These are phyloP conservation scores for Strigamia maritima DNA, from an alignment of 2,888 invertebrate species.

Conservation along the genomic window DNA sequence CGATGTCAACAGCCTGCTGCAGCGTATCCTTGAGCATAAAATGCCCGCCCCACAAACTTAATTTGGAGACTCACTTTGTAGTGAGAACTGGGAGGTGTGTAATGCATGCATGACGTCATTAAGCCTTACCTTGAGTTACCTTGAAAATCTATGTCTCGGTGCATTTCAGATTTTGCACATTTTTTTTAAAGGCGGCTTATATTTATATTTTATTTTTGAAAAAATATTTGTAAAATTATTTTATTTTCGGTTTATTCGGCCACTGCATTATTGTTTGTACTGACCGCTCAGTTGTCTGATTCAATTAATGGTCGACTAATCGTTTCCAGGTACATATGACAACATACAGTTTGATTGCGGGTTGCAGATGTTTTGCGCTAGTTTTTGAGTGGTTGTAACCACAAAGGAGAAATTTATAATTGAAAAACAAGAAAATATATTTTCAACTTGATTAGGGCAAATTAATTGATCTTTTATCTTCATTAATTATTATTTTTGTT, in stretches of 20 bases:
- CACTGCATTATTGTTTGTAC: too few relatives aligned
- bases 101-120: not conserved
- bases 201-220: too few relatives aligned
- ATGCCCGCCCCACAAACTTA: not conserved
- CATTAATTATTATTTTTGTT: too few relatives aligned
- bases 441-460: too few relatives aligned
- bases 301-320: not conserved
- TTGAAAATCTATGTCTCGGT: not conserved
- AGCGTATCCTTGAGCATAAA: not conserved
- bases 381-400: not conserved
- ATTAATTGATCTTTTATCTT: too few relatives aligned
- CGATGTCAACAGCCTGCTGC: conserved; percentile 11
- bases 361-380: not conserved
- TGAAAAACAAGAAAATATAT: not conserved
- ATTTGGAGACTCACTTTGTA: not conserved
- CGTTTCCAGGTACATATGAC: not conserved
- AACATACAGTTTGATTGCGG: not conserved
- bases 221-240: too few relatives aligned
- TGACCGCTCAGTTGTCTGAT: not conserved
- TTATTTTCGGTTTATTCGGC: too few relatives aligned
- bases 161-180: not conserved
- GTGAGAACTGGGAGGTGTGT: conserved; percentile 1
- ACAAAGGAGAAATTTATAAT: not conserved
- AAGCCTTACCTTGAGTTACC: not conserved
- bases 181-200: too few relatives aligned